Evolutionary conservation across 2,113 vertebrate genomes (phyloP), one percentile per base, ranked within the genome.

Genomic region (Turdus rufiventris): DNA sequence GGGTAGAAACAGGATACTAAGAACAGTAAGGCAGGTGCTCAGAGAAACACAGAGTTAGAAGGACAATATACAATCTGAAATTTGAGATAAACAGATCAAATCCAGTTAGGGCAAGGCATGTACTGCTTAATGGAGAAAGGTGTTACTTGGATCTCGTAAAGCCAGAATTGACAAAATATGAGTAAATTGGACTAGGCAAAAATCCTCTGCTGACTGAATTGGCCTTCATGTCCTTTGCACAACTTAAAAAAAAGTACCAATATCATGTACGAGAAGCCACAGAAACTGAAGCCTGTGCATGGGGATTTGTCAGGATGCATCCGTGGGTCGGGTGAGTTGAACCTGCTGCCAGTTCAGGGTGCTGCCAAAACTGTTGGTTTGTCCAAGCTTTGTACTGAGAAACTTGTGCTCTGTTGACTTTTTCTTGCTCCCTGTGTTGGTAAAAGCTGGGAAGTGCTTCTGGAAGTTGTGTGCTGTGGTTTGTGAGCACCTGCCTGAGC

Each of bases 241-340:
- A 34, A 62, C 48, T 62, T 70, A 24, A 33, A 4, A 50, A 51
- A 48, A 71, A 60, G 25, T 45, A 6, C 20, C 16, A 33, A 6
- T 20, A 40, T 18, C 4, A 3, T 1, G 0, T 42, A 9, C 2
- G 12, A 77, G n/a, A 51, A 87, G 60, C 20, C n/a, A 7, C 1
- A 2, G 70, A 51, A 47, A 48, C 24, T 25, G 25, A 36, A 61
- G 48, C 6, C 34, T 26, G 45, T 26, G 63, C 9, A 7, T 5
- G 73, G 54, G 26, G 38, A 14, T 36, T 42, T 91, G 61, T 29
- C 2, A 18, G 33, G 63, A 14, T 48, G 50, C 58, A 80, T 78
- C 20, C 45, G 7, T 16, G 57, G 36, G 50, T 81, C 1, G 0
- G 23, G 6, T 9, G 53, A 56, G 45, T 13, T 47, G n/a, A 91